Evolutionary conservation across 2,113 vertebrate species (phyloP).

Genomic region (Xenopus laevis): DNA sequence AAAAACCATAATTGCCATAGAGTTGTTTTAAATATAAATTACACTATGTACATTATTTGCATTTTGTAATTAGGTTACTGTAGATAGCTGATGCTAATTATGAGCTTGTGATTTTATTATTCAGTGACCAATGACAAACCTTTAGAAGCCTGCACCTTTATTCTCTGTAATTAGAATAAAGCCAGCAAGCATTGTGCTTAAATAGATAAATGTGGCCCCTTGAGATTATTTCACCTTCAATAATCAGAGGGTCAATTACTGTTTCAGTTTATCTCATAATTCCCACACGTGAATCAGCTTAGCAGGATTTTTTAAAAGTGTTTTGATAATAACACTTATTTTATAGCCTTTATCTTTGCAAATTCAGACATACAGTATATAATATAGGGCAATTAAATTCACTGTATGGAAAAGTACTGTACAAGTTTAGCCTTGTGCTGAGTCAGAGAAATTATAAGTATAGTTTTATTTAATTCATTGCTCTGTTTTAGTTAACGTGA

Average conservation of each 20-base stretch:
- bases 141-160: slow-evolving; percentile 50
- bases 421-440: slow-evolving; percentile 12
- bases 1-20: no score
- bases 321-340: slow-evolving; percentile 50
- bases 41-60: slow-evolving; percentile 63
- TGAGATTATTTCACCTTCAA: slow-evolving; percentile 60
- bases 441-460: slow-evolving; percentile 6
- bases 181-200: slow-evolving; percentile 34
- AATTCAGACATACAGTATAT: slow-evolving; percentile 45
- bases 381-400: slow-evolving; percentile 42
- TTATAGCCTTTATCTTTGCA: slow-evolving; percentile 51
- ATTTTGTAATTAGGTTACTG: slow-evolving; percentile 64
- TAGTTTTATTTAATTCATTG: slow-evolving; percentile 14
- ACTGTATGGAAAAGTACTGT: slow-evolving; percentile 35
- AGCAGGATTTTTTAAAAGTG: slow-evolving; percentile 23
- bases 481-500: no score
- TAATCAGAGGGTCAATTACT: slow-evolving; percentile 68
- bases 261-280: slow-evolving; percentile 54
- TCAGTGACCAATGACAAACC: slow-evolving; percentile 58
- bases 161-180: slow-evolving; percentile 61
- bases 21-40: no score
- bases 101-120: slow-evolving; percentile 62
- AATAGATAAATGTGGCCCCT: slow-evolving; percentile 55
- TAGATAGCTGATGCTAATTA: slow-evolving; percentile 64
- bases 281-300: slow-evolving; percentile 63